phyloP scores from a whole-genome alignment of 2,113 vertebrate genomes.

The Melozone crissalis region DNA sequence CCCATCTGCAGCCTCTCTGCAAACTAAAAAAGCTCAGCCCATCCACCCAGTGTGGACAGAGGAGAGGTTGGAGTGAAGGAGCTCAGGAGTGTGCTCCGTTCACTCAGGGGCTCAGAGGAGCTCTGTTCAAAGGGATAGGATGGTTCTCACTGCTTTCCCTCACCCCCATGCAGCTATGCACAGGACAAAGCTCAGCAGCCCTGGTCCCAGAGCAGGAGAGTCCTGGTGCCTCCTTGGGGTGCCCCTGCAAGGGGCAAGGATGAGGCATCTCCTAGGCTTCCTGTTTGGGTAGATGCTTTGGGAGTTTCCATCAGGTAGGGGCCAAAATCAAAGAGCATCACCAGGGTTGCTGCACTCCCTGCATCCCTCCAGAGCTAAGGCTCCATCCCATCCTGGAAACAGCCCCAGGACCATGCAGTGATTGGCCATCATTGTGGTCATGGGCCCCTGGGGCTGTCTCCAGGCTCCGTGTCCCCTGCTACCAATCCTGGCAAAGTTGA shows the following conservation, averaged over 20 bases:
- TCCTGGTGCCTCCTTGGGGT: background rate
- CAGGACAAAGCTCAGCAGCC: background rate
- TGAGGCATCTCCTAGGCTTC: background rate
- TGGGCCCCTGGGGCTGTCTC: background rate
- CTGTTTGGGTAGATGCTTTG: background rate
- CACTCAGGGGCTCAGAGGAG: too few relatives aligned
- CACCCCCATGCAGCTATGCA: accelerated
- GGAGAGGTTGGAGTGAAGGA: background rate
- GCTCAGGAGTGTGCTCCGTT: background rate
- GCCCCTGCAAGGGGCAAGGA: background rate
- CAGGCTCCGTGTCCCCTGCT: background rate
- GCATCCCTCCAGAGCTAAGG: background rate
- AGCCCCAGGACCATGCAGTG: accelerated
- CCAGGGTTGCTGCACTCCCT: background rate
- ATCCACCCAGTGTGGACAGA: background rate
- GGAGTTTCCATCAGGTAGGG: background rate
- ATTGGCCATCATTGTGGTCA: background rate
- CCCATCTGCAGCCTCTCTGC: background rate
- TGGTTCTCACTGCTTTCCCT: background rate
- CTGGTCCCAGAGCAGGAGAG: background rate
- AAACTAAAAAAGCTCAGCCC: background rate
- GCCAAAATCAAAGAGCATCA: background rate
- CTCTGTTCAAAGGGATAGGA: background rate
- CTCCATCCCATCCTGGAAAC: background rate
- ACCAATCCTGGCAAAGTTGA: background rate